Percentiles rank a stretch among this genome's conserved stretches.
phyloP scores from a whole-genome alignment of 2,113 vertebrate genomes.

The Otus sunia region DNA sequence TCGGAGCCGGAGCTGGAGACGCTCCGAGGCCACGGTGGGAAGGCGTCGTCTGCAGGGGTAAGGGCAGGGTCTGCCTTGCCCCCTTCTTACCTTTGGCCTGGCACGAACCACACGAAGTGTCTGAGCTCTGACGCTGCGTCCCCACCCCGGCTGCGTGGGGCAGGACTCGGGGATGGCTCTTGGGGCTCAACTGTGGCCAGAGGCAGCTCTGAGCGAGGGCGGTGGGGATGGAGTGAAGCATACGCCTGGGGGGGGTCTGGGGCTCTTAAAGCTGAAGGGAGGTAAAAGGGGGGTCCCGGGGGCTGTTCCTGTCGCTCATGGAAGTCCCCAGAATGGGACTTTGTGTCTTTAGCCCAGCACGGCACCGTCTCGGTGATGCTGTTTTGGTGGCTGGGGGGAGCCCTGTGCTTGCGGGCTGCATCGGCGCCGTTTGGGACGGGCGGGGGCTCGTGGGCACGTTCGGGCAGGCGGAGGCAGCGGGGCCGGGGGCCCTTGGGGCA shows the following conservation, averaged over 20 bases:
- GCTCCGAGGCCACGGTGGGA: not conserved
- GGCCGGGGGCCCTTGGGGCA: not conserved
- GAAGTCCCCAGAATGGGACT: accelerated
- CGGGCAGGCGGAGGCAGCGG: not conserved
- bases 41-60: slow-evolving; percentile 39
- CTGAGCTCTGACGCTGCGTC: not conserved
- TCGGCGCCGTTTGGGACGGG: not conserved
- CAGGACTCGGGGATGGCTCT: not conserved
- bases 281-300: not conserved
- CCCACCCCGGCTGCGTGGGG: too few relatives aligned
- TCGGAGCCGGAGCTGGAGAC: slow-evolving; percentile 63
- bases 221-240: not conserved
- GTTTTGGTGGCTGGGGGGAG: not conserved
- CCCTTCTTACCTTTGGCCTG: not conserved
- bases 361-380: accelerated
- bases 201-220: accelerated
- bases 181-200: not conserved
- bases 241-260: accelerated
- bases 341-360: accelerated
- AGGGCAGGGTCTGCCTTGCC: not conserved
- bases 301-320: not conserved
- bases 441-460: accelerated
- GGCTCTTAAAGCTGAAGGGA: not conserved
- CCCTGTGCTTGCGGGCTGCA: not conserved
- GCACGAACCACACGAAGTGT: not conserved